Base-by-base conservation (phyloP, 1,140 invertebrate genomes). In the Pseudomyrmex gracilis region DNA sequence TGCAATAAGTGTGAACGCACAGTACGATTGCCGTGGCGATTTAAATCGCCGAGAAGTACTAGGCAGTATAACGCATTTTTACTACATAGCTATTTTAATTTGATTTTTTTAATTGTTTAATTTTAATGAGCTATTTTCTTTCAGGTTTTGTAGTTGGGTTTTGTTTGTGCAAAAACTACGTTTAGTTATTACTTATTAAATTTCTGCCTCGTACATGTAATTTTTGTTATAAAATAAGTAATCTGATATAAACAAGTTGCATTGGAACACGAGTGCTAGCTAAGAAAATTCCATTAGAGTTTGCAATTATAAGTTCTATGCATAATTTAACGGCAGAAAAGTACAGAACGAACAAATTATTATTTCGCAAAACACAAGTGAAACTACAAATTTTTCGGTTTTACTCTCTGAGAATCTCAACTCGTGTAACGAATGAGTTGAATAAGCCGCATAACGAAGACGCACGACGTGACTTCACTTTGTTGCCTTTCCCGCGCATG, bases 371-470 rank as follows among this genome's bases (percentile, higher is more conserved):
- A 34, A 34, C 34, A 34, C 34, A 34, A 34, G 34, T 34, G 0
- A 34, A 64, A 64, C 34, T 60, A 12, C 12, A 10, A 60, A 13
- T 60, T 22, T 22, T 45, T 45, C 1, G 15, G 4, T 64, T 66
- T 53, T 22, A 20, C 13, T 49, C 34, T 49, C 47, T 13, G 5
- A 43, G 47, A 47, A 15, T 24, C 3, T 67, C 15, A 34, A 68
- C 2, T 1, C 5, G 22, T 51, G 13, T 13, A 49, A 67, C 12
- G 60, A 63, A 43, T 17, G 24, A 61, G 24, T 34, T 22, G 12
- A 68, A 53, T 22, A 53, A n/a, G 53, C 20, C 12, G 66, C 66
- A 51, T 24, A 68, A 68, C 13, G 20, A 13, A 67, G 17, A 45
- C 5, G 20, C 45, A 8, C 43, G 43, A 45, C 15, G 17, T 22